phyloP scores from a whole-genome alignment of 2,888 invertebrate genomes.

The Anticlea derivata region DNA sequence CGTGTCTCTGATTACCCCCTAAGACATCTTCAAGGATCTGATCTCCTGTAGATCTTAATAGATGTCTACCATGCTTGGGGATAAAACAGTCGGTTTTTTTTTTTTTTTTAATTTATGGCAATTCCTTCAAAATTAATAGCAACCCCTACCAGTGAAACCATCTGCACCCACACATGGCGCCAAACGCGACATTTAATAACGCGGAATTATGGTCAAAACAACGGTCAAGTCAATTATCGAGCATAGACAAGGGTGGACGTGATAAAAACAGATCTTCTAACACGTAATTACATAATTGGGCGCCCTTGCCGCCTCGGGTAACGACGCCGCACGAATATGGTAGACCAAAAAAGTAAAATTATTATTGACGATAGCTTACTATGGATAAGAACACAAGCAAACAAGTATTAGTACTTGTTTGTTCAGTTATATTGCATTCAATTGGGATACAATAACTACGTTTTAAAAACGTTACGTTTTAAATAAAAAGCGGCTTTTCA shows the following conservation, averaged over 20 bases:
- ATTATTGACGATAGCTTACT: slow-evolving; percentile 39
- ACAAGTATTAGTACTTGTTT: no score
- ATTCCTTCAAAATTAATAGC: slow-evolving; percentile 2
- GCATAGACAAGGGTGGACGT: slow-evolving; percentile 83
- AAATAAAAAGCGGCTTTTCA: no score
- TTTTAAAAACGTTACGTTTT: no score
- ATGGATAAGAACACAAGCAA: slow-evolving; percentile 46
- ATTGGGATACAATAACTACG: no score
- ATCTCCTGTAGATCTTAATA: no score
- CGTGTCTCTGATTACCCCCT: no score
- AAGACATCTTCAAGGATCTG: no score
- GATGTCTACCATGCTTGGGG: no score
- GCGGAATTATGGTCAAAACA: slow-evolving; percentile 74
- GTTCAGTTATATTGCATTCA: no score
- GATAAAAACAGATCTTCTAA: slow-evolving; percentile 84
- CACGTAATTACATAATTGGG: slow-evolving; percentile 83
- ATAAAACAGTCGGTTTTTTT: no score
- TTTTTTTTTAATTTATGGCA: no score
- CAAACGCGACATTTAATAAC: slow-evolving; percentile 56
- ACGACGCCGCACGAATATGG: slow-evolving; percentile 79
- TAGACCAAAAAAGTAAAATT: slow-evolving; percentile 69
- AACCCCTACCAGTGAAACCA: slow-evolving; percentile 2
- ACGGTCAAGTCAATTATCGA: slow-evolving; percentile 75
- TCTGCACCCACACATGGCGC: slow-evolving; percentile 29
- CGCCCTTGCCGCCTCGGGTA: slow-evolving; percentile 71